Evolutionary conservation across 2,113 vertebrate species (phyloP).

Genomic region (Tychaedon coryphoeus): DNA sequence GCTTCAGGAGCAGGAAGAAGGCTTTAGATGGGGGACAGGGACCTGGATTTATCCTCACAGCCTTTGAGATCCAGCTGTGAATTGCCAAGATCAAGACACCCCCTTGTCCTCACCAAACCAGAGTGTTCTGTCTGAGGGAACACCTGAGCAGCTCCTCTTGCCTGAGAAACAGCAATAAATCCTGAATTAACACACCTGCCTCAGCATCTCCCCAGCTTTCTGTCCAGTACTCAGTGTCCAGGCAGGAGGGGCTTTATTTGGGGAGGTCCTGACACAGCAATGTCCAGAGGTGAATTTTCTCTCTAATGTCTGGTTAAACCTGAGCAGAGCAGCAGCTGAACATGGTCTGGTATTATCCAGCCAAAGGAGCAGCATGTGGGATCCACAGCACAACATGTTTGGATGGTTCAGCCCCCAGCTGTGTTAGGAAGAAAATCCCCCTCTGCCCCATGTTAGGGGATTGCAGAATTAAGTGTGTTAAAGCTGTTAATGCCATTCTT

Average conservation of each 20-base stretch:
- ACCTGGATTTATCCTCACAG: not conserved
- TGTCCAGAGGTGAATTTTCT: not conserved
- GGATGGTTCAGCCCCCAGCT: not conserved
- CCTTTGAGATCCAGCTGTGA: not conserved
- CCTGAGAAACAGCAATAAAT: not conserved
- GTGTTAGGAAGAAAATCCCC: not conserved
- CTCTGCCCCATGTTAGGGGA: rapidly evolving
- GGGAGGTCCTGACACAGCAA: rapidly evolving
- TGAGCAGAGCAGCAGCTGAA: not conserved
- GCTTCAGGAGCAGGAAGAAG: not conserved
- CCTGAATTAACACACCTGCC: not conserved
- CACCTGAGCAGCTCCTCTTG: not conserved
- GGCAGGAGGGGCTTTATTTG: not conserved
- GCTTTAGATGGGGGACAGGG: rapidly evolving
- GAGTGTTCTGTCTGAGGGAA: not conserved
- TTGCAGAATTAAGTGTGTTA: not conserved
- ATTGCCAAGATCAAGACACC: not conserved
- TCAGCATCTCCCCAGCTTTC: not conserved
- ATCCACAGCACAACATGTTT: not conserved
- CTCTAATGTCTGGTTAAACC: not conserved
- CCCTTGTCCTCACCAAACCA: not conserved
- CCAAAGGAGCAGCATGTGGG: not conserved
- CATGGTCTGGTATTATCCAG: rapidly evolving
- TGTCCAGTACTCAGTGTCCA: not conserved
- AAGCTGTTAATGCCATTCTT: not conserved